These are phyloP conservation scores for Oenanthe oenanthe DNA, from an alignment of 2,113 vertebrate genomes.

Conservation along the genomic window DNA sequence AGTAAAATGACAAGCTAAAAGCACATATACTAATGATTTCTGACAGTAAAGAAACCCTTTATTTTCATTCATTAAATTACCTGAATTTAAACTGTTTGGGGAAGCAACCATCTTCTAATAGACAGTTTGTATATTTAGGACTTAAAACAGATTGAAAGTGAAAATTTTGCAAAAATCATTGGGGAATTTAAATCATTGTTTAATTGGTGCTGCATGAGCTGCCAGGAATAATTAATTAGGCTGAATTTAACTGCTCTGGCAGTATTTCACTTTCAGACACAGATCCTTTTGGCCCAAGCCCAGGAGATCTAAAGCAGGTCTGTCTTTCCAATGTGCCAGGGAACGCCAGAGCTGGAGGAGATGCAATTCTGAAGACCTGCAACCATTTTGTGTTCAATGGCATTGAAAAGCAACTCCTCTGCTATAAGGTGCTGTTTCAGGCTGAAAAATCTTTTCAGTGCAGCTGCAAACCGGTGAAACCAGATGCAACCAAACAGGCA, in stretches of 20 bases:
- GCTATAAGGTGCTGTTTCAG: neutral
- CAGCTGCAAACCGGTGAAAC: slow-evolving; percentile 21
- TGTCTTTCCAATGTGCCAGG: neutral
- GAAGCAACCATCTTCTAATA: neutral
- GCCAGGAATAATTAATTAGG: slow-evolving; percentile 33
- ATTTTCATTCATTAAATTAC: neutral
- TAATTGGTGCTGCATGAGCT: neutral
- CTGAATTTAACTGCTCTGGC: slow-evolving; percentile 41
- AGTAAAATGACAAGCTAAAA: neutral
- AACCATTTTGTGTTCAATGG: neutral
- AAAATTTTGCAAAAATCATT: slow-evolving; percentile 1
- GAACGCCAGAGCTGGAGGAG: neutral
- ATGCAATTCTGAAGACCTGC: neutral
- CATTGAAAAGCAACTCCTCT: neutral
- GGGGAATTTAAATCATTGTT: slow-evolving; percentile 36
- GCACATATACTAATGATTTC: neutral
- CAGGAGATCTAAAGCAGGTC: neutral
- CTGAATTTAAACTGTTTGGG: neutral
- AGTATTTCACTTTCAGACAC: slow-evolving; percentile 27
- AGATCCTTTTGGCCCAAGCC: neutral
- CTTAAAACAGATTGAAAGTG: neutral
- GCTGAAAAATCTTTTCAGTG: neutral
- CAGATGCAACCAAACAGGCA: slow-evolving; percentile 5
- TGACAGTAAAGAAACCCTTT: neutral
- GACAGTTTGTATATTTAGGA: neutral